A percentile compares a stretch with the other conserved stretches of the same genome.
phyloP scores from a whole-genome alignment of 2,113 vertebrate genomes.

The Silurus asotus region DNA sequence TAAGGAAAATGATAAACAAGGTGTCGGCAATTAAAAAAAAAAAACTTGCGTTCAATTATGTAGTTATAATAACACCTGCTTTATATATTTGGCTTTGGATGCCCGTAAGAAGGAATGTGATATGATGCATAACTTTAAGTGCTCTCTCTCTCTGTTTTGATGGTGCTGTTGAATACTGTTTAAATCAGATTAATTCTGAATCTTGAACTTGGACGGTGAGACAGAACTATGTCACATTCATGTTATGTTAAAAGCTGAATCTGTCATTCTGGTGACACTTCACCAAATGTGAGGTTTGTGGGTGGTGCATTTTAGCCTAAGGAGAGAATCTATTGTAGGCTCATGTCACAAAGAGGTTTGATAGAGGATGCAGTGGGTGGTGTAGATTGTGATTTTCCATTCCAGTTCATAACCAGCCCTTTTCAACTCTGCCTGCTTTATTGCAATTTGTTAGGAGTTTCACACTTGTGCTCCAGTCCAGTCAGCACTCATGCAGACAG shows the following conservation, averaged over 20 bases:
- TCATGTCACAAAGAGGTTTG: background rate
- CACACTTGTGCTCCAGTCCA: too few species aligned
- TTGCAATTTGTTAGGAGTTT: background rate
- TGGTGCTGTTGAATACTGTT: background rate
- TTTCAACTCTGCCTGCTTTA: background rate
- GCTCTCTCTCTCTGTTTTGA: background rate
- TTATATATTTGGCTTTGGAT: background rate
- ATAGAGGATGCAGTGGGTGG: background rate
- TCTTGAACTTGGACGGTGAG: background rate
- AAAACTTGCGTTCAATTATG: background rate
- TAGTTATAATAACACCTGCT: background rate
- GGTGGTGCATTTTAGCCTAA: background rate
- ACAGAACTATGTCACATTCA: background rate
- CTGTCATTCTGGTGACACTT: background rate
- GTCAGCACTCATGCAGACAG: background rate
- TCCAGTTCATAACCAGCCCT: background rate
- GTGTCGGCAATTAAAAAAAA: too few species aligned
- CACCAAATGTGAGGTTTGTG: constrained; percentile 18
- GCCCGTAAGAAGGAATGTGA: constrained; percentile 6
- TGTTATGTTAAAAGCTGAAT: constrained; percentile 2
- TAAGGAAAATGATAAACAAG: background rate
- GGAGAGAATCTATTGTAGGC: background rate
- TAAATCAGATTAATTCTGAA: constrained; percentile 7
- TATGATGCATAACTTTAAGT: background rate
- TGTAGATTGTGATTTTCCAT: constrained; percentile 25